phyloP scores from a whole-genome alignment of 2,888 invertebrate species.

The Gastracanthus pulcherrimus region DNA sequence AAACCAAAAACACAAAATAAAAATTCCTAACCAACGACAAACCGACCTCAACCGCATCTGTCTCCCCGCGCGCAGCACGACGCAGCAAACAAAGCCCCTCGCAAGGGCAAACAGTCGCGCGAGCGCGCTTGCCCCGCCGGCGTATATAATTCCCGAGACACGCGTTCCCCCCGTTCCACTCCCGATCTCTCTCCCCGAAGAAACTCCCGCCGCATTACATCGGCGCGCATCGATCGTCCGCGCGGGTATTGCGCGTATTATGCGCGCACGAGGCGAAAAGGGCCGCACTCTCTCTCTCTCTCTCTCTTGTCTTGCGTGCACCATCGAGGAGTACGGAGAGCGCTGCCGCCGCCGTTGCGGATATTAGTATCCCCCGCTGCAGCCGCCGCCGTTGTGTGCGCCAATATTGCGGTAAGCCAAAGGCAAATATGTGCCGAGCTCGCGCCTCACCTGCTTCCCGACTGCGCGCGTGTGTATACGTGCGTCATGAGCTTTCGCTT shows the following conservation, averaged over 20 bases:
- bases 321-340: conserved; percentile 33
- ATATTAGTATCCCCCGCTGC: conserved; percentile 42
- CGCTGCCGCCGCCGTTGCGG: not conserved
- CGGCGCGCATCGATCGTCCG: not conserved
- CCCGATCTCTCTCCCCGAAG: too few species aligned
- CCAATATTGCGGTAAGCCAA: conserved; percentile 63
- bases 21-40: too few species aligned
- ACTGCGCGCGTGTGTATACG: not conserved
- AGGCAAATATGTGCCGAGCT: conserved; percentile 64
- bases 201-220: too few species aligned
- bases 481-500: not conserved
- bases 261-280: not conserved
- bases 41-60: too few species aligned
- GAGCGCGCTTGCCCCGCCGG: not conserved
- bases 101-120: not conserved
- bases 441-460: conserved; percentile 57
- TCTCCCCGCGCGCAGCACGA: too few species aligned
- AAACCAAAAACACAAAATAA: too few species aligned
- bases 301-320: conserved; percentile 13
- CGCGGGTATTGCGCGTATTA: too few species aligned
- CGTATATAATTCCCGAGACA: conserved; percentile 19
- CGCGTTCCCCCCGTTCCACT: too few species aligned
- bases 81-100: too few species aligned
- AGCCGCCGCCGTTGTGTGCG: conserved; percentile 31
- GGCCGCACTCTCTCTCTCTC: too few species aligned